Evolutionary conservation across 2,797 vertebrate species (phyloP), one percentile per base, ranked within the genome.

Genomic region (Mormyrus hasselquistii): DNA sequence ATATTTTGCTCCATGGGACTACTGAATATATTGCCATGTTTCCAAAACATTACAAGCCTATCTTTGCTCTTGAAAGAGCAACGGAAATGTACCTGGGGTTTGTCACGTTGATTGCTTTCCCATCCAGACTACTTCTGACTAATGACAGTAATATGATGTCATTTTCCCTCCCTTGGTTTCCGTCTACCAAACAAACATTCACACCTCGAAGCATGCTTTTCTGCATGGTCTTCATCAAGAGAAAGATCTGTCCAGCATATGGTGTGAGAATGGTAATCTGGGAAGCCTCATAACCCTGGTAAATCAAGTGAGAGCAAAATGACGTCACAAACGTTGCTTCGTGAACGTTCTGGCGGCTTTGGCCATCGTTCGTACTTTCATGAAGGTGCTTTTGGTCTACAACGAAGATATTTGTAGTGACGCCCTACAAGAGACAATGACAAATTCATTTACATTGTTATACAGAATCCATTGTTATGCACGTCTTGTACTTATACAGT

Each of bases 231-330:
- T 92, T 90, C 53, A 76, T 89, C 50, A 93, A 88, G 38, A 87
- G 22, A 22, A 88, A 49, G 25, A 92, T 57, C 53, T 92, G 91
- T 0, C 91, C 92, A 6, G 88, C 88, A 86, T 91, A 92, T 0
- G 91, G 92, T 47, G 91, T 92, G 4, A 92, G 90, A 25, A 92
- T 73, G 1, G 92, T 93, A 57, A 93, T 92, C 88, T 89, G 90
- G 6, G 91, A 91, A 86, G 91, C 90, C 6, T 83, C 2, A 69
- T 93, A 93, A 9, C 91, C 92, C 69, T 92, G 92, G 4, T 87
- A 88, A 38, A 93, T 82, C 49, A 93, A 88, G 88, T 93, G 90
- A 9, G 86, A 4, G 29, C 91, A 93, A 19, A 93, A 89, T 8
- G 76, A 88, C 29, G 88, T 91, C 34, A 92, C 90, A 88, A 93